Conservation (phyloP, 2,113 vertebrate species). For the Gopherus flavomarginatus region DNA sequence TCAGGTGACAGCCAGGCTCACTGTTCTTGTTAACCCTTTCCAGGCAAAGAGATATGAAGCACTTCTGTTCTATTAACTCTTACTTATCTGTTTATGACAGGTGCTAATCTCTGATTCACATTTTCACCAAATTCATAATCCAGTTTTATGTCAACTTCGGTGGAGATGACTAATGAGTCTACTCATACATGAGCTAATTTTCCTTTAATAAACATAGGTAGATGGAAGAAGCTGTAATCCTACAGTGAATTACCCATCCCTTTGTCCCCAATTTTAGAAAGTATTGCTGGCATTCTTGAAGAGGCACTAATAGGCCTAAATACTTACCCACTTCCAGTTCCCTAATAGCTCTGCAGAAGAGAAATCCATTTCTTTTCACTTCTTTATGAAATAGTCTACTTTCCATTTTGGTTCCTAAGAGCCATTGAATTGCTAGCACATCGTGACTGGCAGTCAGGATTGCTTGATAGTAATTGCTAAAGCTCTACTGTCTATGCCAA, state of each 20-base stretch:
- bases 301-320: not conserved
- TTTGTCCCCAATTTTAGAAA: not conserved
- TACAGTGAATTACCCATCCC: not conserved
- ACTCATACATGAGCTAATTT: not conserved
- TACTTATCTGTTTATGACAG: not conserved
- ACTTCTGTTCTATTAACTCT: too few relatives aligned
- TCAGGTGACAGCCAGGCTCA: too few relatives aligned
- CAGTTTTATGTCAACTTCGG: not conserved
- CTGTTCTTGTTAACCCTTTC: too few relatives aligned
- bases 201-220: not conserved
- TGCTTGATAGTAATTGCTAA: slow-evolving; percentile 1
- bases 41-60: too few relatives aligned
- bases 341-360: not conserved
- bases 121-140: not conserved
- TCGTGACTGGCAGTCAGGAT: not conserved
- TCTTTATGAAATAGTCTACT: not conserved
- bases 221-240: not conserved
- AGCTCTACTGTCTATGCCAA: not conserved
- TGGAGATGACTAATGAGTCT: not conserved
- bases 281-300: not conserved
- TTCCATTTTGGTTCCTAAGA: slow-evolving; percentile 37
- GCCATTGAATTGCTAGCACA: not conserved
- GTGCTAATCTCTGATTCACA: not conserved
- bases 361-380: not conserved
- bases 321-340: not conserved